phyloP scores from a whole-genome alignment of 2,113 vertebrate genomes.

The Zeus faber region DNA sequence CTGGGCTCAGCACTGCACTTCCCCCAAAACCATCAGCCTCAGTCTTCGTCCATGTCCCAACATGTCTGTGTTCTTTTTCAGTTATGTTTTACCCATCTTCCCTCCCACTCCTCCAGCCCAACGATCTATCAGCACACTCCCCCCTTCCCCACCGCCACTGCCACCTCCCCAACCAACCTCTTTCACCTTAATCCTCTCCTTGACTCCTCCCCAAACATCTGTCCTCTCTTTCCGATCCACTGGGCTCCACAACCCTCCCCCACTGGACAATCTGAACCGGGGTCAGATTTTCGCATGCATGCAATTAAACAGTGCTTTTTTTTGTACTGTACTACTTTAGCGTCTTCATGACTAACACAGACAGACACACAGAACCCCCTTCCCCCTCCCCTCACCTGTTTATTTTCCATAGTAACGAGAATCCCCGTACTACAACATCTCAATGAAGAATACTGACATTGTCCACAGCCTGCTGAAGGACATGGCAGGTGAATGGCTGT shows the following conservation, averaged over 20 bases:
- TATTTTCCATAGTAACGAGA: no score
- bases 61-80: not conserved
- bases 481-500: no score
- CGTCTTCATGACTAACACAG: not conserved
- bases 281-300: not conserved
- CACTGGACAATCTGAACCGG: not conserved
- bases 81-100: not conserved
- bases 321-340: no score
- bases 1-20: constrained; percentile 15
- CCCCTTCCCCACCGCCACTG: no score
- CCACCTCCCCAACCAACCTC: no score
- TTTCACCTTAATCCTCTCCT: not conserved
- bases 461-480: no score
- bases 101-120: not conserved
- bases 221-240: not conserved
- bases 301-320: no score
- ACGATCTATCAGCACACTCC: no score
- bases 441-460: no score
- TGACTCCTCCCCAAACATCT: not conserved
- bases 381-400: no score
- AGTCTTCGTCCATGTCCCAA: not conserved
- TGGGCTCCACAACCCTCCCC: not conserved
- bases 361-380: not conserved
- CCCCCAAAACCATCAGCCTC: not conserved
- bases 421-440: no score